A percentile compares a stretch with the other conserved stretches of the same genome.
Evolutionary conservation across 2,888 invertebrate genomes (phyloP).

Genomic region (Drosophila demipolita): DNA sequence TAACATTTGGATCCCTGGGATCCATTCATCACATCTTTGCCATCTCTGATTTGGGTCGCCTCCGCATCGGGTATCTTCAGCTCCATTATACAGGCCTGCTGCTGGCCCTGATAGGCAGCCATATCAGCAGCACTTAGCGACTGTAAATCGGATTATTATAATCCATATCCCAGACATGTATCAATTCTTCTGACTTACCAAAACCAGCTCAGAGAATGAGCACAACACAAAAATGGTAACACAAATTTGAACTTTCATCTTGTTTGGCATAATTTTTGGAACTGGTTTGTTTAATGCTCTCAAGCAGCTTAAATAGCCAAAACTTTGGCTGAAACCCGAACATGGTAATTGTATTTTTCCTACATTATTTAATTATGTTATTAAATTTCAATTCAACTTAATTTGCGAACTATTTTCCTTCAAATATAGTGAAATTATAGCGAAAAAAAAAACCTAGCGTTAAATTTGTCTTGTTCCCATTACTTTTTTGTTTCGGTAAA

Average conservation of each 20-base stretch:
- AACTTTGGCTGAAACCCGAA: too few species aligned
- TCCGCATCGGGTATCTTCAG: constrained; percentile 46
- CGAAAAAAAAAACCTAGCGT: constrained; percentile 17
- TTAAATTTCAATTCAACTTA: constrained; percentile 50
- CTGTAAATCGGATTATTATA: constrained; percentile 4
- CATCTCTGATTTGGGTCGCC: constrained; percentile 37
- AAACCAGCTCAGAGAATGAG: constrained; percentile 22
- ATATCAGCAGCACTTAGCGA: constrained; percentile 52
- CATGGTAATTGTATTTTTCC: constrained; percentile 1
- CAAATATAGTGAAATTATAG: background rate
- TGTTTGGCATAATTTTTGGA: constrained; percentile 14
- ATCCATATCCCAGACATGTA: too few species aligned
- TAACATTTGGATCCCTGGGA: constrained; percentile 64
- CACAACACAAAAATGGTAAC: constrained; percentile 20
- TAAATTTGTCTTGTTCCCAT: constrained; percentile 35
- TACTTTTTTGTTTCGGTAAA: constrained; percentile 9
- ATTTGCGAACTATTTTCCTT: background rate
- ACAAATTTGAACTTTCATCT: constrained; percentile 40
- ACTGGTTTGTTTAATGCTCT: background rate
- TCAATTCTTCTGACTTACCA: constrained; percentile 25
- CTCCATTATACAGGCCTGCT: constrained; percentile 66
- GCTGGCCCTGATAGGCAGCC: constrained; percentile 46
- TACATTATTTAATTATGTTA: constrained; percentile 47
- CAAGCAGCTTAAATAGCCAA: constrained; percentile 47
- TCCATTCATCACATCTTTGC: constrained; percentile 50